Evolutionary conservation across 2,888 invertebrate species (phyloP), one percentile per base, ranked within the genome.

Genomic region (Allophyes oxyacanthae): DNA sequence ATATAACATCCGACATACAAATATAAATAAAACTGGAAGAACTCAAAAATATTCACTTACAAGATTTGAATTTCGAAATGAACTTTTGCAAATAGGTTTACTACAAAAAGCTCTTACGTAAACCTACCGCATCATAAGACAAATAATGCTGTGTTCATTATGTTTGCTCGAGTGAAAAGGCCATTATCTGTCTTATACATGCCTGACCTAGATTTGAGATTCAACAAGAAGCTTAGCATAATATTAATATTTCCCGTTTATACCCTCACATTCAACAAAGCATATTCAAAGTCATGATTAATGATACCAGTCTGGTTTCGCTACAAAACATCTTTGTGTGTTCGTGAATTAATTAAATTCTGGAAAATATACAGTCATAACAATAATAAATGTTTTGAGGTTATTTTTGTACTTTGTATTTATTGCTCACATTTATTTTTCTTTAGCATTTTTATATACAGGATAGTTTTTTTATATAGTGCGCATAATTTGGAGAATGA

Each of bases 161-260:
- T 46, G 51, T 55, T 43, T 46, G 20, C 33, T 58, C 11, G 42
- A 53, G 33, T 34, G 42, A 36, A 55, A 52, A 61, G 20, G 11
- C 34, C 40, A 57, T 42, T 48, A 69, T 75, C 65, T 60, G 62
- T 63, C 72, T 46, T 56, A 46, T 43, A 61, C 67, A 49, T 45
- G 62, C 41, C 49, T 45, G 64, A 42, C 64, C 64, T 61, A 67
- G 54, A 67, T 64, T 60, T 54, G 28, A n/a, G 45, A 37, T 49
- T 44, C 67, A 53, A 61, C 49, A 38, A 60, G 62, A 49, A 54
- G 41, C 54, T 61, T 61, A 32, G 25, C 41, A 28, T 54, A 45
- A 54, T 49, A 64, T 67, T 67, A 61, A 61, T 61, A 61, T 28
- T 66, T 60, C 64, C 40, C 45, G 40, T 57, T 46, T 62, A 62